Evolutionary conservation across 2,797 vertebrate species (phyloP).

Genomic region (Lophius americanus): DNA sequence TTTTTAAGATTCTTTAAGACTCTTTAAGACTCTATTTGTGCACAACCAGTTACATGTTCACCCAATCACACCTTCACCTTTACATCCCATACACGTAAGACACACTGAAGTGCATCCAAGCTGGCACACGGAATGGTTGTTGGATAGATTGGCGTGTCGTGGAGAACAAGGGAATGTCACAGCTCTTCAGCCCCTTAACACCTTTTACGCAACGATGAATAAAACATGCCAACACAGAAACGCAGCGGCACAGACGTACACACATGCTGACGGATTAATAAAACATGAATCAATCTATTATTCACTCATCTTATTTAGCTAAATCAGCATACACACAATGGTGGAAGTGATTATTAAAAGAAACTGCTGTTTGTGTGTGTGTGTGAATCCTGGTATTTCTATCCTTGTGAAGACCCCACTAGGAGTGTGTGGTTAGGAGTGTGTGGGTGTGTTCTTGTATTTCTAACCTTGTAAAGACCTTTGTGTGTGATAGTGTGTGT

Average conservation of each 20-base stretch:
- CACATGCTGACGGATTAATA: slow-evolving; percentile 31
- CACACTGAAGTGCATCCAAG: slow-evolving; percentile 16
- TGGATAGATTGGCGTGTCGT: slow-evolving; percentile 46
- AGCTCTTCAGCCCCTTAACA: slow-evolving; percentile 43
- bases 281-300: slow-evolving; percentile 55
- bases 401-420: too few species aligned
- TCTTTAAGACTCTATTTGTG: neutral
- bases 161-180: slow-evolving; percentile 29
- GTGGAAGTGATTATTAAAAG: slow-evolving; percentile 17
- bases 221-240: slow-evolving; percentile 40
- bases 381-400: neutral
- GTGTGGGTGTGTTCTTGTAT: too few species aligned
- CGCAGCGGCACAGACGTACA: neutral
- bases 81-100: slow-evolving; percentile 30
- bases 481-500: slow-evolving; percentile 10
- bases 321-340: slow-evolving; percentile 37
- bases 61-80: slow-evolving; percentile 2
- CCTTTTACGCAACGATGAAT: slow-evolving; percentile 44
- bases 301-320: slow-evolving; percentile 31
- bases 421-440: too few species aligned
- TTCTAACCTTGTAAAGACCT: too few species aligned
- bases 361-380: slow-evolving; percentile 1
- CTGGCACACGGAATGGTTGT: slow-evolving; percentile 31
- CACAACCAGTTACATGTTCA: neutral
- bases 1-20: neutral